Evolutionary conservation across 2,797 vertebrate genomes (phyloP), one percentile per base, ranked within the genome.

Genomic region (Philypnodon macrostomus): DNA sequence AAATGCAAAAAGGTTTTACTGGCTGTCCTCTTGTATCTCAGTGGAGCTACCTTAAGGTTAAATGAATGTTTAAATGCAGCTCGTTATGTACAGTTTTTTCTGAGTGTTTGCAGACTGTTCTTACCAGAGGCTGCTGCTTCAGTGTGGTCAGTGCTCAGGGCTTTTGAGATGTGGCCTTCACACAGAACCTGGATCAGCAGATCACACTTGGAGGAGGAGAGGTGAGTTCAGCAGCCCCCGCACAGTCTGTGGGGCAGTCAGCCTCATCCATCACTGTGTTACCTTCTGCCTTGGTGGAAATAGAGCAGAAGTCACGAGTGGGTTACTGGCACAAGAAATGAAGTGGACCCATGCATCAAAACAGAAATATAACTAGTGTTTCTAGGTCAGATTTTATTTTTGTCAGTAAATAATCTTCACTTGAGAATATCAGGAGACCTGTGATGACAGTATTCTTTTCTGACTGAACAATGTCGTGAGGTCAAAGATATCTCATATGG

Each of bases 201-300:
- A 67, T 71, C 75, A 58, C 34, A 70, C 57, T 58, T 59, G 19
- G 60, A 58, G 53, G 47, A 65, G 47, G 63, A 73, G 69, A 77
- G 70, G 77, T 70, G 70, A 65, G 70, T 80, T 75, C 63, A 75
- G 75, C 72, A 63, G 63, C 65, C 60, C 63, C 51, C 55, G 16
- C 78, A 63, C 56, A 68, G 70, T 33, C 78, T 63, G 34, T 12
- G 27, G n/a, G n/a, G 21, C 21, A 70, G 70, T 50, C 46, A 33
- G 47, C 51, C 37, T 68, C 65, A 76, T 83, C 77, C 66, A 75
- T 80, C 73, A 79, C 53, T 42, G 46, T 16, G 24, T 57, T 60
- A 49, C 57, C 29, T 31, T 26, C 31, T 58, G 63, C 44, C 63
- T 52, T 41, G 53, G 54, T 29, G 35, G 42, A 35, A 51, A 55